These are phyloP conservation scores for Ptychochromis oligacanthus DNA, from an alignment of 2,113 vertebrate species.

Conservation along the genomic window DNA sequence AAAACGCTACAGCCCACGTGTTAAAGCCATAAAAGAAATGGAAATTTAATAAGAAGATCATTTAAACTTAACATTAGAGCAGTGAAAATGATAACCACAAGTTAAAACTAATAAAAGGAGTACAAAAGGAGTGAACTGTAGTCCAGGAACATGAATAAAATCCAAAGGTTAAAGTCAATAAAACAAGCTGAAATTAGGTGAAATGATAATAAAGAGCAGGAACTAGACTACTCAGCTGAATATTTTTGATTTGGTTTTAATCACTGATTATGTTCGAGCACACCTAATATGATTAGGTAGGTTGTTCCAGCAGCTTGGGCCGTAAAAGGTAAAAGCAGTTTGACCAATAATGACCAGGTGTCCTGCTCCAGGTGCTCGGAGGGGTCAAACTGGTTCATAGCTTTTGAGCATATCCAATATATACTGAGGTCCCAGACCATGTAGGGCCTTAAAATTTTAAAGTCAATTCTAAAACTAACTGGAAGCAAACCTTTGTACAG, in stretches of 20 bases:
- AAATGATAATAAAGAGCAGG: not conserved
- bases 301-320: too few species aligned
- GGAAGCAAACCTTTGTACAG: not conserved
- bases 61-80: not conserved
- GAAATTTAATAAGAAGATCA: not conserved
- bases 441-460: not conserved
- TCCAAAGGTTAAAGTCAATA: too few species aligned
- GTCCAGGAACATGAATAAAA: too few species aligned
- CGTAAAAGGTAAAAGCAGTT: too few species aligned
- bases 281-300: too few species aligned
- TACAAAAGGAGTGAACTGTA: not conserved
- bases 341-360: too few species aligned
- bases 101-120: not conserved
- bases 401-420: not conserved
- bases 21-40: not conserved
- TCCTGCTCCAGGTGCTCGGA: too few species aligned
- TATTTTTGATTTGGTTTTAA: too few species aligned
- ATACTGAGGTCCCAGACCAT: too few species aligned
- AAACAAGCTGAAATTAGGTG: not conserved
- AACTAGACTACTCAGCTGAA: not conserved
- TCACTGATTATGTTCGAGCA: too few species aligned
- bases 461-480: not conserved
- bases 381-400: too few species aligned
- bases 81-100: not conserved
- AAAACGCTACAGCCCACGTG: too few species aligned